Percentiles rank a stretch among this genome's conserved stretches.
Conservation (phyloP, 2,113 vertebrate species). For the Atractosteus spatula region DNA sequence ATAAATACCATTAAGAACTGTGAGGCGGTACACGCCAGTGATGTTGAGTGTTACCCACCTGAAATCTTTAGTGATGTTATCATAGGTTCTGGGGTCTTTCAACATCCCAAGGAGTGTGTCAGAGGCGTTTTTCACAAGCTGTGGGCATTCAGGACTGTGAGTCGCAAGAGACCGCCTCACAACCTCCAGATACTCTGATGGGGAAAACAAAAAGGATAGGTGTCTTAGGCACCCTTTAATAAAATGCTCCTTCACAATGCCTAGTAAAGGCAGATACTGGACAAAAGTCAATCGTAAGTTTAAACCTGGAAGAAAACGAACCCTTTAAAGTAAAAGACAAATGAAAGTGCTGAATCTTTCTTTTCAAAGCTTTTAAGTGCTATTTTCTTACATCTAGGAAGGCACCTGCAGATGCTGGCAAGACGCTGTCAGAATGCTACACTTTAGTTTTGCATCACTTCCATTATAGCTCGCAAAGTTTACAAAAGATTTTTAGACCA, state of each 20-base stretch:
- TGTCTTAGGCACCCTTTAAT: no score
- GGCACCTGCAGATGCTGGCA: neutral
- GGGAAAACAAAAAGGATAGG: neutral
- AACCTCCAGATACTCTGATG: conserved; percentile 62
- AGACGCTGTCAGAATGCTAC: neutral
- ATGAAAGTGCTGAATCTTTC: no score
- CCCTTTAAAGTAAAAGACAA: no score
- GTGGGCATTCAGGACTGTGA: conserved; percentile 45
- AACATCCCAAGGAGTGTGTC: conserved; percentile 44
- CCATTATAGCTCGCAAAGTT: no score
- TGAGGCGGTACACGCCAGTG: no score
- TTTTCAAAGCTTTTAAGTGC: no score
- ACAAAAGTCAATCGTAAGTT: no score
- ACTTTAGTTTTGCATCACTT: neutral
- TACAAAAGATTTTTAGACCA: no score
- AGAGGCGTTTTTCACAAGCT: conserved; percentile 55
- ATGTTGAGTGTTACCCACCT: conserved; percentile 40
- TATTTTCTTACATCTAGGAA: neutral
- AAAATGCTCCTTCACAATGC: no score
- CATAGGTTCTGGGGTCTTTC: conserved; percentile 46
- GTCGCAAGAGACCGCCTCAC: conserved; percentile 52
- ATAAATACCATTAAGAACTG: no score
- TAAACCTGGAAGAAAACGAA: no score
- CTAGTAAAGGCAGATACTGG: no score
- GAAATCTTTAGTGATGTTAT: conserved; percentile 62